Evolutionary conservation across 92 coral and sea anemone species (phyloP).

Genomic region (Phymanthus crucifer): DNA sequence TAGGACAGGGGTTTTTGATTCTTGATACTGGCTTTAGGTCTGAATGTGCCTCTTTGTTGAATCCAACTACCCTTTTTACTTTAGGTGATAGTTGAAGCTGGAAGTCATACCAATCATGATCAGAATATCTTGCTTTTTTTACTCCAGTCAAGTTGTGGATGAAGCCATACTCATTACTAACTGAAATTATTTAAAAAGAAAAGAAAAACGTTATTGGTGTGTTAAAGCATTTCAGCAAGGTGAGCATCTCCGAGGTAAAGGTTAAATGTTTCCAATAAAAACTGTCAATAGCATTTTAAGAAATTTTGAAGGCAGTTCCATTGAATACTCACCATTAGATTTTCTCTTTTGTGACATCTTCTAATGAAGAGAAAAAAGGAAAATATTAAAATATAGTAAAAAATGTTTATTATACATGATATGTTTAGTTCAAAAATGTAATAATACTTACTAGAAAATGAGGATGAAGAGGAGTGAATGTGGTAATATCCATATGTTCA

Average conservation of each 20-base stretch:
- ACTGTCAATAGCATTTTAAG: too few species aligned
- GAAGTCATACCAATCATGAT: slow-evolving; percentile 60
- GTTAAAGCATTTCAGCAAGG: too few species aligned
- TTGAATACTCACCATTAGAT: slow-evolving; percentile 4
- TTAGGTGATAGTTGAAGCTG: slow-evolving; percentile 58
- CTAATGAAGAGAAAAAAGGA: not conserved
- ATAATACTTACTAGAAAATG: not conserved
- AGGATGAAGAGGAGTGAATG: slow-evolving; percentile 1
- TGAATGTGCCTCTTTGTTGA: slow-evolving; percentile 48
- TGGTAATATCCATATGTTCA: not conserved
- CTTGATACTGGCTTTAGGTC: slow-evolving; percentile 44
- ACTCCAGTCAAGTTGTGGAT: slow-evolving; percentile 33
- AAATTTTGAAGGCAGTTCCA: not conserved
- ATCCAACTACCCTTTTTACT: slow-evolving; percentile 58
- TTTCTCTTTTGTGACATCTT: not conserved
- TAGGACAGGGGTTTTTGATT: slow-evolving; percentile 55
- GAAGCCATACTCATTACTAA: slow-evolving; percentile 24
- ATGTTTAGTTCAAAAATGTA: not conserved
- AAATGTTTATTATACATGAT: not conserved
- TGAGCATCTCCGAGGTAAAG: too few species aligned
- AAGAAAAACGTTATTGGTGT: not conserved
- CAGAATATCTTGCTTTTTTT: slow-evolving; percentile 29
- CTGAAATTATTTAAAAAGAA: not conserved
- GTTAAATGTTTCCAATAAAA: too few species aligned
- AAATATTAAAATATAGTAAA: slow-evolving; percentile 4